phyloP scores from a whole-genome alignment of 2,113 vertebrate species.

The Collichthys lucidus region DNA sequence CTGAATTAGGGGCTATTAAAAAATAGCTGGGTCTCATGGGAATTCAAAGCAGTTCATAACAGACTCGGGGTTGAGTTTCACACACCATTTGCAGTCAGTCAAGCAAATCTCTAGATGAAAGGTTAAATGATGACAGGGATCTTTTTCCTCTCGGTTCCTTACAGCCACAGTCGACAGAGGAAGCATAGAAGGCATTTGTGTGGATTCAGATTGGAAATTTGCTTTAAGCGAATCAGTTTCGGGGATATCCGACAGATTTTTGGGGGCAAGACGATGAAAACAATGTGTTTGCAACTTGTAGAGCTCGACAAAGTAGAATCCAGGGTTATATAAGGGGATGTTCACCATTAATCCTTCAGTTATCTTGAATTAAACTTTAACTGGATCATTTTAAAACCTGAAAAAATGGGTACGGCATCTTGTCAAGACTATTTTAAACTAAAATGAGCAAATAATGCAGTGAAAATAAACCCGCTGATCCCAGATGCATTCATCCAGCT shows the following conservation, averaged over 20 bases:
- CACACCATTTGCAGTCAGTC: conserved; percentile 55
- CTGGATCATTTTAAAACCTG: background rate
- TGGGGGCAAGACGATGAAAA: background rate
- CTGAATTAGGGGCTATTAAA: conserved; percentile 31
- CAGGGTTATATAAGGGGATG: no score
- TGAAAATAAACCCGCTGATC: background rate
- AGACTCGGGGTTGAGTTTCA: conserved; percentile 40
- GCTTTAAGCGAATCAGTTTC: conserved; percentile 23
- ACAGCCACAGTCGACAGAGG: conserved; percentile 11
- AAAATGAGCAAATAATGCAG: background rate
- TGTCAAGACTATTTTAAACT: no score
- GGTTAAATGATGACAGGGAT: conserved; percentile 55
- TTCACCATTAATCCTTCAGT: background rate
- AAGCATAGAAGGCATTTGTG: background rate
- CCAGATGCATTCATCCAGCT: no score
- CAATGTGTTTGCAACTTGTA: conserved; percentile 8
- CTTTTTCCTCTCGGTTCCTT: conserved; percentile 21
- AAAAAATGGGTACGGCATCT: no score
- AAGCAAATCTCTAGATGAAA: conserved; percentile 49
- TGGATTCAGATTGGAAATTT: conserved; percentile 30
- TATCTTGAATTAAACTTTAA: background rate
- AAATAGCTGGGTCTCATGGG: conserved; percentile 4
- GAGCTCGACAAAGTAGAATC: background rate
- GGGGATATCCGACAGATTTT: background rate
- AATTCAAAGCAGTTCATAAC: conserved; percentile 24